Evolutionary conservation across 2,113 vertebrate genomes (phyloP), one percentile per base, ranked within the genome.

Genomic region (Percopsis transmontana): DNA sequence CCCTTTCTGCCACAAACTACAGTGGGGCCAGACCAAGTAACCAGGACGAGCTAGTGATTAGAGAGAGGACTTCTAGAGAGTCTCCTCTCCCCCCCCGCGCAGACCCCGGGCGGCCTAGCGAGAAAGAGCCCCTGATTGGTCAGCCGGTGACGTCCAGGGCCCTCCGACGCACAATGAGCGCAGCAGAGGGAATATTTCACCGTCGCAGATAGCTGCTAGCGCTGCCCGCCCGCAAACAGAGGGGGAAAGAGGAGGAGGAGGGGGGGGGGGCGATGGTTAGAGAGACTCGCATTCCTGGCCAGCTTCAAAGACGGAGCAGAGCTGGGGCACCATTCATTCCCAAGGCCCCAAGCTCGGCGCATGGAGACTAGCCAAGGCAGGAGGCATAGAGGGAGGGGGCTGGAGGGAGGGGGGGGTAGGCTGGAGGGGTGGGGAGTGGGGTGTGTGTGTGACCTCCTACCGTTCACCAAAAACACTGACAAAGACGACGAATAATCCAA

Each of bases 311-410:
- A 91, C 87, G 79, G 89, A 88, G 83, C 85, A 83, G 79, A 77
- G 86, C 74, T 74, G 59, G 76, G 84, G 84, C 77, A 83, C 85
- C 91, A 92, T 93, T 94, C 91, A 93, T 88, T 90, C 87, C 87
- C 83, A 67, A 88, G 90, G 87, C 84, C 85, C 80, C 69, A 89
- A 86, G 85, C 84, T 79, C 77, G 51, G 87, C 85, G 83, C 86
- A 85, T 88, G 92, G 92, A 89, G 44, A 79, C 55, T 52, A 80
- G 92, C 93, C 94, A 94, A 91, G 78, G 74, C 84, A 39, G 63
- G 52, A 16, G 62, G 48, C 3, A 21, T 0, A 44, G 54, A 80
- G 70, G 81, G 79, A 74, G 65, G 15, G 79, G 84, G 71, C 67
- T 18, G 7, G 58, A 58, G 64, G 48, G 55, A 24, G 14, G 47